Conservation (phyloP, 2,888 invertebrate species). For the Megastigmus dorsalis region DNA sequence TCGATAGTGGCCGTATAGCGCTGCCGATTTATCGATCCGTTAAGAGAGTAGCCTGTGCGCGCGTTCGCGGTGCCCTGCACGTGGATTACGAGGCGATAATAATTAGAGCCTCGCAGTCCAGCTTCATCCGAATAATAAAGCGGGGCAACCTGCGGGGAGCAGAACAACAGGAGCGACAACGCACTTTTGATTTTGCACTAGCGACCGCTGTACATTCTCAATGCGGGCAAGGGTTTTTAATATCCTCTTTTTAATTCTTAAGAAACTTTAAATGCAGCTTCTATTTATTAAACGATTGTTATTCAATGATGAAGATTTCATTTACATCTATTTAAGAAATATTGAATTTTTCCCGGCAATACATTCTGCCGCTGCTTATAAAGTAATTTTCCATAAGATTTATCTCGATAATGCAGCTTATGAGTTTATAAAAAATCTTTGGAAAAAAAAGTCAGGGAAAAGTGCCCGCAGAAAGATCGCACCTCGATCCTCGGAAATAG, state of each 20-base stretch:
- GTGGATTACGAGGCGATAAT: conserved; percentile 62
- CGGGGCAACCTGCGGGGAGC: background rate
- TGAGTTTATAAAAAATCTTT: background rate
- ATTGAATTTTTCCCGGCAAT: too few species aligned
- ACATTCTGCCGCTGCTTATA: too few species aligned
- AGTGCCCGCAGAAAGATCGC: background rate
- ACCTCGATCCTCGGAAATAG: background rate
- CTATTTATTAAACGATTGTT: background rate
- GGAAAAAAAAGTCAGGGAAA: background rate
- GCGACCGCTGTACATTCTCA: too few species aligned
- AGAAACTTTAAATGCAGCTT: background rate
- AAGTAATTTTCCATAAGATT: too few species aligned
- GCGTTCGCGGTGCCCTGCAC: too few species aligned
- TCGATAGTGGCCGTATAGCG: conserved; percentile 59
- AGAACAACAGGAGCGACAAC: background rate
- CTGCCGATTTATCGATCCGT: conserved; percentile 61
- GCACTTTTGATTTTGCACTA: background rate
- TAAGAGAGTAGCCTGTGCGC: conserved; percentile 53
- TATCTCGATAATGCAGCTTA: too few species aligned
- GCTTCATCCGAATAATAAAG: conserved; percentile 28
- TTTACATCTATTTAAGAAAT: too few species aligned
- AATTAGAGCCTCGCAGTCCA: conserved; percentile 59
- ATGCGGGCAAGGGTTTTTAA: background rate
- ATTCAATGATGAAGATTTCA: background rate
- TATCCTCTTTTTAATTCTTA: background rate